Evolutionary conservation across 1,140 invertebrate species (phyloP).

Genomic region (Apis dorsata): DNA sequence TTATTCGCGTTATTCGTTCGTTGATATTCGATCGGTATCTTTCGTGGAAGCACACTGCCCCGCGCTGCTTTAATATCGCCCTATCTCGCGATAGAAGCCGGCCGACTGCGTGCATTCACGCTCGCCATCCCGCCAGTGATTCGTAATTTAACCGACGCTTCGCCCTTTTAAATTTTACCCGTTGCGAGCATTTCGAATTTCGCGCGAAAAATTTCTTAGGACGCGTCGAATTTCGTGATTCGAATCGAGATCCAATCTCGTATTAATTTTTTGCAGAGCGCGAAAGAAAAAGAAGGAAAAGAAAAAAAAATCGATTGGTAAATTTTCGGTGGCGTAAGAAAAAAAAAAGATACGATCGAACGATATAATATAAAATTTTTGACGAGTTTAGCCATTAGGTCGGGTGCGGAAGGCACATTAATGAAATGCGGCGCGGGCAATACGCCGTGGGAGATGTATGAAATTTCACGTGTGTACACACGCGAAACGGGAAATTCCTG

Average conservation of each 20-base stretch:
- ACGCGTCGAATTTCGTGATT: too few species aligned
- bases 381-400: too few species aligned
- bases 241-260: too few species aligned
- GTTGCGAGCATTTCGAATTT: background rate
- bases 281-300: too few species aligned
- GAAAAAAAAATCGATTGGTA: too few species aligned
- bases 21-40: slow-evolving; percentile 46
- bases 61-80: slow-evolving; percentile 38
- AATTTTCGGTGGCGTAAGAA: too few species aligned
- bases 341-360: too few species aligned
- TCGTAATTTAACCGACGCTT: slow-evolving; percentile 1
- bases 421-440: background rate
- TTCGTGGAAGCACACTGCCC: slow-evolving; percentile 17
- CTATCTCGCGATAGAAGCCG: slow-evolving; percentile 26
- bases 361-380: too few species aligned
- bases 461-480: background rate
- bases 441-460: background rate
- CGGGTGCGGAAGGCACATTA: too few species aligned
- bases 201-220: too few species aligned
- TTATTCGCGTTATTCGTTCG: background rate
- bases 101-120: slow-evolving; percentile 16
- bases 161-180: background rate
- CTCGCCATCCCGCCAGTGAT: background rate
- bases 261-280: too few species aligned
- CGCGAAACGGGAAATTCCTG: background rate